phyloP scores from a whole-genome alignment of 2,888 invertebrate genomes.

The Hemistola chrysoprasaria region DNA sequence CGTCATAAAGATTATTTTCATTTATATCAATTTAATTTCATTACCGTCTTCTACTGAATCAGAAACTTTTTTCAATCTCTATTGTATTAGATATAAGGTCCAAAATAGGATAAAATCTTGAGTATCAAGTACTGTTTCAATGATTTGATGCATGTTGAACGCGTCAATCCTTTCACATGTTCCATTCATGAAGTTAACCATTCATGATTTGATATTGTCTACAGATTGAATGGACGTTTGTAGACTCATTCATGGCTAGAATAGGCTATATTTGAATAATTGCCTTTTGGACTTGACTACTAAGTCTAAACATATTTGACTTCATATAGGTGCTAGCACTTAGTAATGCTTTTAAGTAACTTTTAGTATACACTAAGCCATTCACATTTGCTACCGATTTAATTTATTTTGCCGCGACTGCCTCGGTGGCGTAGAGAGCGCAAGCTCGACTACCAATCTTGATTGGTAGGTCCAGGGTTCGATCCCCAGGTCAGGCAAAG shows the following conservation, averaged over 20 bases:
- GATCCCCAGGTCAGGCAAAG: too few relatives aligned
- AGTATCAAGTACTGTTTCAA: constrained; percentile 39
- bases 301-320: too few relatives aligned
- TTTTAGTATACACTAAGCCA: too few relatives aligned
- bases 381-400: too few relatives aligned
- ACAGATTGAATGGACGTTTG: constrained; percentile 30
- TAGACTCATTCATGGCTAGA: constrained; percentile 39
- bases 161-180: constrained; percentile 58
- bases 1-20: constrained; percentile 8
- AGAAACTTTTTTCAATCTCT: constrained; percentile 4
- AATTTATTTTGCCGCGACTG: too few relatives aligned
- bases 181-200: constrained; percentile 62
- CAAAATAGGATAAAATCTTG: constrained; percentile 21
- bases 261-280: constrained; percentile 21
- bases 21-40: constrained; percentile 5
- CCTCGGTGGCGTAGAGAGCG: too few relatives aligned
- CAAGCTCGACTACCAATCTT: too few relatives aligned
- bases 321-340: too few relatives aligned
- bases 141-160: constrained; percentile 37
- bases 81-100: constrained; percentile 17
- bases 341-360: too few relatives aligned
- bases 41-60: constrained; percentile 8
- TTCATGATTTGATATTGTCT: constrained; percentile 50
- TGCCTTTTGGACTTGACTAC: too few relatives aligned
- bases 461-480: too few relatives aligned